These are phyloP conservation scores for Sepioteuthis lessoniana DNA, from an alignment of 2,888 invertebrate genomes.

Conservation along the genomic window DNA sequence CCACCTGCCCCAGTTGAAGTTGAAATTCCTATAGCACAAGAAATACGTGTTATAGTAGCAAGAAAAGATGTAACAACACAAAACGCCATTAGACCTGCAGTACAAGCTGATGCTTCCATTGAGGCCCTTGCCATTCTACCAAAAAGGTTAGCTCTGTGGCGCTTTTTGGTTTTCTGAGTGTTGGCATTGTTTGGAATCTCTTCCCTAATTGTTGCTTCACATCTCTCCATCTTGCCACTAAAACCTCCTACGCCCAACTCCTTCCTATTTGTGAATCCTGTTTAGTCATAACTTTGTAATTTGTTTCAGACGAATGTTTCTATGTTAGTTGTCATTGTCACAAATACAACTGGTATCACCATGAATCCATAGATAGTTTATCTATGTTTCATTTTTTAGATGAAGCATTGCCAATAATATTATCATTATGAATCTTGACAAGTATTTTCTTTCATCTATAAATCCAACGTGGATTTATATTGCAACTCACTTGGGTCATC, in stretches of 20 bases:
- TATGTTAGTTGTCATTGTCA: too few species aligned
- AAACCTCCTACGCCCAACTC: not conserved
- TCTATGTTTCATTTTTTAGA: too few species aligned
- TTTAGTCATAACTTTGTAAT: too few species aligned
- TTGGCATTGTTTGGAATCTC: not conserved
- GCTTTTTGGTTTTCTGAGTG: not conserved
- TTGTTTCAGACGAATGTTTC: too few species aligned
- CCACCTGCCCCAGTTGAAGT: not conserved
- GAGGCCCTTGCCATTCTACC: not conserved
- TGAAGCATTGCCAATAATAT: too few species aligned
- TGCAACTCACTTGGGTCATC: too few species aligned
- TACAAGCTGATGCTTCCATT: not conserved
- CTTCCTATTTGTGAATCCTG: not conserved
- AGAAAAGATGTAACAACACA: not conserved
- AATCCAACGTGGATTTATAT: too few species aligned
- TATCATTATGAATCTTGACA: too few species aligned
- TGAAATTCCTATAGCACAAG: not conserved
- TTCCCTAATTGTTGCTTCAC: not conserved
- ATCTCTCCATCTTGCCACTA: not conserved
- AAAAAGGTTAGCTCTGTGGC: slow-evolving; percentile 13
- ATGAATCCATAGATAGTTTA: too few species aligned
- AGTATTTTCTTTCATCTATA: too few species aligned
- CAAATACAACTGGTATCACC: too few species aligned
- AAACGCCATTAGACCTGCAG: not conserved
- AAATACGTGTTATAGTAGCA: not conserved